Conservation (phyloP, 2,113 vertebrate species). For the human region DNA sequence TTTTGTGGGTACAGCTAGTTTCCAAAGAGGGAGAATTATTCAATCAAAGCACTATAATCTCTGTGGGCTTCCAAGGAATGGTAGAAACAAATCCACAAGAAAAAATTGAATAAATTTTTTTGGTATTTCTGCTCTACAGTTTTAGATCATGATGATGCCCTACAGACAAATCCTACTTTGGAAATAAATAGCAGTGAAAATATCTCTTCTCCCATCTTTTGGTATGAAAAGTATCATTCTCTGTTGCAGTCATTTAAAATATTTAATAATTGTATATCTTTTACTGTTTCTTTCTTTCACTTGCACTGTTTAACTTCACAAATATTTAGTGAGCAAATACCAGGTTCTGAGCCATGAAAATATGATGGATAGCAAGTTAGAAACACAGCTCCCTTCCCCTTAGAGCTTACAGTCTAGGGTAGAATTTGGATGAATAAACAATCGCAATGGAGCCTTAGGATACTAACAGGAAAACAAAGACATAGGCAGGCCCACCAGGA, state of each 20-base stretch:
- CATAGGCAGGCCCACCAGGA: not conserved
- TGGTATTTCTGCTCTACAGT: not conserved
- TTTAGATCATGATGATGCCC: not conserved
- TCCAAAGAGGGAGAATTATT: not conserved
- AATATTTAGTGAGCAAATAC: not conserved
- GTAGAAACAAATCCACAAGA: not conserved
- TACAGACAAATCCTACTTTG: not conserved
- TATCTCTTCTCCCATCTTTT: not conserved
- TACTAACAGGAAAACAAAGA: not conserved
- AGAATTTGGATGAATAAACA: not conserved
- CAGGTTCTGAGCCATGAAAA: not conserved
- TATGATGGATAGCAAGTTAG: not conserved
- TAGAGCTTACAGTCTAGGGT: not conserved
- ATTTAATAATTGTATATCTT: not conserved
- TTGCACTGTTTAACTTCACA: not conserved
- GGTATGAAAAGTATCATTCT: not conserved
- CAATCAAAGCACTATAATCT: not conserved
- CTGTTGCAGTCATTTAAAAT: not conserved
- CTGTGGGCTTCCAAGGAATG: not conserved
- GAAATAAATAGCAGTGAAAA: not conserved
- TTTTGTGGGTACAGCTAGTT: slow-evolving; percentile 20
- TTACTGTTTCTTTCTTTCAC: not conserved
- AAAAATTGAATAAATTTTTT: not conserved
- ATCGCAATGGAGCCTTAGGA: not conserved
- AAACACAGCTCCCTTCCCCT: not conserved